Conservation (phyloP, 2,888 invertebrate genomes). For the Drosophila merina region DNA sequence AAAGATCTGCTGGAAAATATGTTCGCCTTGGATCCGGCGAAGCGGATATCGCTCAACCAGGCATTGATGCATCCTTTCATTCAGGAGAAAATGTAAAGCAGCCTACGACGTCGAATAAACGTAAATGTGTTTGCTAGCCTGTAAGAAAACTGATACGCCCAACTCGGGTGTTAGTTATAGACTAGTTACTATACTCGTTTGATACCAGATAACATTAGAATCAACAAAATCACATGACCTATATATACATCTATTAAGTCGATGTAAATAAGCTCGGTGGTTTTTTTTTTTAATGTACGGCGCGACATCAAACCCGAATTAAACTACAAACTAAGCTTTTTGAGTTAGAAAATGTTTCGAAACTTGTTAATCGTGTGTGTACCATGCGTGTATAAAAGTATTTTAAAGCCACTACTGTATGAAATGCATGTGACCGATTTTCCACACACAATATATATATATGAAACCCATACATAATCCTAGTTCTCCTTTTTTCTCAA, state of each 20-base stretch:
- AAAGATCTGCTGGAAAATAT: slow-evolving; percentile 96
- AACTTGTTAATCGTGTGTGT: slow-evolving; percentile 44
- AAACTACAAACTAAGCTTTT: slow-evolving; percentile 3
- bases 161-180: slow-evolving; percentile 22
- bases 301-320: slow-evolving; percentile 37
- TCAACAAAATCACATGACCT: slow-evolving; percentile 1
- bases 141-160: slow-evolving; percentile 49
- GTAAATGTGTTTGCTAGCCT: slow-evolving; percentile 68
- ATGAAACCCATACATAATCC: slow-evolving; percentile 3
- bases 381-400: slow-evolving; percentile 36
- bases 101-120: slow-evolving; percentile 43
- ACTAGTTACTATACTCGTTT: slow-evolving; percentile 14
- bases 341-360: slow-evolving; percentile 28
- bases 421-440: slow-evolving; percentile 37
- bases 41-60: slow-evolving; percentile 96
- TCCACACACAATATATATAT: slow-evolving; percentile 27
- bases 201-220: not conserved
- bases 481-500: slow-evolving; percentile 1
- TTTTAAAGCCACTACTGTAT: slow-evolving; percentile 27
- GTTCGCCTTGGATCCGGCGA: slow-evolving; percentile 95
- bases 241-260: slow-evolving; percentile 10
- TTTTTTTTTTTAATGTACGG: slow-evolving; percentile 31
- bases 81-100: slow-evolving; percentile 93
- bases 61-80: slow-evolving; percentile 97
- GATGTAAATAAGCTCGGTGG: slow-evolving; percentile 52